phyloP scores from a whole-genome alignment of 2,113 vertebrate genomes.

The Tursiops truncatus region DNA sequence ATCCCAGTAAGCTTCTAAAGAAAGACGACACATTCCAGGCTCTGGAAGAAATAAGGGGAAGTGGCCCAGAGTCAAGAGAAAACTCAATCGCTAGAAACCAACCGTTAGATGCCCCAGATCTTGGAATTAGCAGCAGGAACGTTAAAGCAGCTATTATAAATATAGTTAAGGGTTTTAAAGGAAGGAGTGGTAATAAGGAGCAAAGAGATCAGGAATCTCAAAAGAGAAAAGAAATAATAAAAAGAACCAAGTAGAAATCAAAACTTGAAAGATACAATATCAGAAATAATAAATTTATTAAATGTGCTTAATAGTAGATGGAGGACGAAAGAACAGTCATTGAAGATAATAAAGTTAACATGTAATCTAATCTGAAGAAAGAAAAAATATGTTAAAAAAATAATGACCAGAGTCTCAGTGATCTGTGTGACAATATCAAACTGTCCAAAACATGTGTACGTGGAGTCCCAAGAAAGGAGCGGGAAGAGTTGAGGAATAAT shows the following conservation, averaged over 20 bases:
- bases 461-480: not conserved
- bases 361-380: not conserved
- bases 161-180: not conserved
- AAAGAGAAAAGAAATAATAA: not conserved
- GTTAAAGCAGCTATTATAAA: not conserved
- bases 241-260: not conserved
- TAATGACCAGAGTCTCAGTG: not conserved
- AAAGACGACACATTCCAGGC: not conserved
- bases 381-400: not conserved
- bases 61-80: not conserved
- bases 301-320: not conserved
- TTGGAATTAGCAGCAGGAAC: not conserved
- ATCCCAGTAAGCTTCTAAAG: not conserved
- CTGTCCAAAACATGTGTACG: not conserved
- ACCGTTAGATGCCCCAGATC: not conserved
- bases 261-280: not conserved
- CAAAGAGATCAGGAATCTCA: not conserved
- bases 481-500: not conserved
- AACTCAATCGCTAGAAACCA: not conserved
- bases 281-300: not conserved
- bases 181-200: not conserved
- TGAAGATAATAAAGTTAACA: not conserved
- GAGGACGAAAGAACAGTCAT: not conserved
- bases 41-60: not conserved
- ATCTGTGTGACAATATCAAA: not conserved